Evolutionary conservation across 2,888 invertebrate species (phyloP).

Genomic region (Arge pagana): DNA sequence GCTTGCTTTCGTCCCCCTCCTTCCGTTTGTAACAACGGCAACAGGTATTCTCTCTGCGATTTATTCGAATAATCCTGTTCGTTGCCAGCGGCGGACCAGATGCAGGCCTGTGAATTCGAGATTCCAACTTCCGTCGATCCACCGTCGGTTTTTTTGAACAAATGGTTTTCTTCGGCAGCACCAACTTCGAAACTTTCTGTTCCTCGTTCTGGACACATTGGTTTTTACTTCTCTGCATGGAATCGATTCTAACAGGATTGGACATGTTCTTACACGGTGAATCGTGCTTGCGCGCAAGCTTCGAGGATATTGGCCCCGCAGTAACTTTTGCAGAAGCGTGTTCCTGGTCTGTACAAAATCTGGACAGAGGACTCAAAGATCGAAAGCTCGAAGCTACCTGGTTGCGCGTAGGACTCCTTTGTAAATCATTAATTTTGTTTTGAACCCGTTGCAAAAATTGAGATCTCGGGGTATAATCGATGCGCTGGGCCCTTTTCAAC

Average conservation of each 20-base stretch:
- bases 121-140: neutral
- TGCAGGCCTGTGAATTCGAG: neutral
- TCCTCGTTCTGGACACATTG: neutral
- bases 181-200: slow-evolving; percentile 1
- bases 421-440: slow-evolving; percentile 13
- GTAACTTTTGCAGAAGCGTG: no score
- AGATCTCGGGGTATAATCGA: slow-evolving; percentile 45
- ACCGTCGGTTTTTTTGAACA: slow-evolving; percentile 26
- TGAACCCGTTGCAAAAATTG: slow-evolving; percentile 43
- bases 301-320: neutral
- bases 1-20: no score
- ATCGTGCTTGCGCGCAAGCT: neutral
- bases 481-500: slow-evolving; percentile 37
- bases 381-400: neutral
- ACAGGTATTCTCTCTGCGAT: neutral
- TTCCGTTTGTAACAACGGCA: neutral
- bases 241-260: no score
- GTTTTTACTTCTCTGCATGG: neutral
- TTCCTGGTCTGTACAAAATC: neutral
- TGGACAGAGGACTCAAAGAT: neutral
- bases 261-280: no score
- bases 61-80: neutral
- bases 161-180: slow-evolving; percentile 28
- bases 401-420: neutral
- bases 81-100: neutral